A percentile compares a stretch with the other conserved stretches of the same genome.
Evolutionary conservation across 2,888 invertebrate genomes (phyloP).

Genomic region (Calephelis perditalis): DNA sequence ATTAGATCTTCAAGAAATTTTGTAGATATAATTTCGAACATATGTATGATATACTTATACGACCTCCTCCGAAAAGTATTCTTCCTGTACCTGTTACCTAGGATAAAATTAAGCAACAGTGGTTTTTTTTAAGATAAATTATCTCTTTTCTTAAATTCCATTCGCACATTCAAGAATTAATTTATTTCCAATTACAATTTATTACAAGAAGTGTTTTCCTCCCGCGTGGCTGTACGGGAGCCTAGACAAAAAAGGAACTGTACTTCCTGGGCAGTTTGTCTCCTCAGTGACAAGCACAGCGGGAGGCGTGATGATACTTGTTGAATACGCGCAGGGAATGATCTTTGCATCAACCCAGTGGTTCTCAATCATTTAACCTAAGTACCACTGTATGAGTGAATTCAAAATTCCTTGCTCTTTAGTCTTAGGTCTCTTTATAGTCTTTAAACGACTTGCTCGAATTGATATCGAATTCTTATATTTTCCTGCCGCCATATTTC

Average conservation of each 20-base stretch:
- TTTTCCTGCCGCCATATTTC: background rate
- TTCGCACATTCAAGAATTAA: too few species aligned
- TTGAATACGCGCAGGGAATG: too few species aligned
- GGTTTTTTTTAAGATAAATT: background rate
- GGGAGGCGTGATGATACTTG: background rate
- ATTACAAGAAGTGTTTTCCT: background rate
- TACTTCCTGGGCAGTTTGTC: conserved; percentile 6
- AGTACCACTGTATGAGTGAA: background rate
- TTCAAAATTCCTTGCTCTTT: background rate
- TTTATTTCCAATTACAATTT: too few species aligned
- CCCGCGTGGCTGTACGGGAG: background rate
- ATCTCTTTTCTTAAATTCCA: background rate
- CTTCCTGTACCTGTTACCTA: too few species aligned
- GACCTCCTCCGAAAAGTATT: too few species aligned
- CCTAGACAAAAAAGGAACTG: background rate
- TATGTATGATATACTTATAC: too few species aligned
- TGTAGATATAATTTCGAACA: too few species aligned
- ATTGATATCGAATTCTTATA: background rate
- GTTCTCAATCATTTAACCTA: background rate
- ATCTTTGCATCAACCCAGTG: too few species aligned
- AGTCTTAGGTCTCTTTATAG: background rate
- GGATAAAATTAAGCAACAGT: background rate
- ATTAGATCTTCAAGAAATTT: too few species aligned
- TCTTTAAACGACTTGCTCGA: background rate
- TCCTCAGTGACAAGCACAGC: background rate